Conservation (phyloP, 2,797 vertebrate species). For the Cetoscarus ocellatus region DNA sequence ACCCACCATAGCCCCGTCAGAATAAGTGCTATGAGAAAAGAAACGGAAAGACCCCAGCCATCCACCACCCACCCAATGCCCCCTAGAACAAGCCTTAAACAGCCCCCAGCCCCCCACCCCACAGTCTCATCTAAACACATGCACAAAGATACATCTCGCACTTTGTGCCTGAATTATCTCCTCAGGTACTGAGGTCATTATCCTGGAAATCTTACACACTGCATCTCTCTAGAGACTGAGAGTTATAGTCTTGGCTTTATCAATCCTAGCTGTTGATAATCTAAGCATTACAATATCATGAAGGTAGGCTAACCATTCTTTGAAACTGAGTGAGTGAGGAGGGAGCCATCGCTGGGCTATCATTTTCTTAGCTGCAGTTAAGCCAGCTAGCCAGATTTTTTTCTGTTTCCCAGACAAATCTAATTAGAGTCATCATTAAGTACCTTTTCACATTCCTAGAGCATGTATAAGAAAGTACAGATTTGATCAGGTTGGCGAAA, state of each 20-base stretch:
- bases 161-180: neutral
- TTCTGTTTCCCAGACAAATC: too few species aligned
- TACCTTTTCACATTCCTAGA: neutral
- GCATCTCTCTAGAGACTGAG: neutral
- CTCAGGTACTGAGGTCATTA: neutral
- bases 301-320: too few species aligned
- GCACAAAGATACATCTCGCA: neutral
- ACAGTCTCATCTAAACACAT: neutral
- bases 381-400: constrained; percentile 1
- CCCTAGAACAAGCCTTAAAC: too few species aligned
- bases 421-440: too few species aligned
- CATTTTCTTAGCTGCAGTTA: neutral
- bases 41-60: too few species aligned
- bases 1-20: too few species aligned
- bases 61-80: too few species aligned
- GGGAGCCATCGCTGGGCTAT: constrained; percentile 11
- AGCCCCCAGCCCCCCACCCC: too few species aligned
- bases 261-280: neutral
- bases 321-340: neutral
- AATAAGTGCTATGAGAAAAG: too few species aligned
- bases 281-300: neutral
- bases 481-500: too few species aligned
- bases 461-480: neutral
- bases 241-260: neutral
- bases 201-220: neutral